Evolutionary conservation across 2,888 invertebrate genomes (phyloP).

Genomic region (Papilio elwesi): DNA sequence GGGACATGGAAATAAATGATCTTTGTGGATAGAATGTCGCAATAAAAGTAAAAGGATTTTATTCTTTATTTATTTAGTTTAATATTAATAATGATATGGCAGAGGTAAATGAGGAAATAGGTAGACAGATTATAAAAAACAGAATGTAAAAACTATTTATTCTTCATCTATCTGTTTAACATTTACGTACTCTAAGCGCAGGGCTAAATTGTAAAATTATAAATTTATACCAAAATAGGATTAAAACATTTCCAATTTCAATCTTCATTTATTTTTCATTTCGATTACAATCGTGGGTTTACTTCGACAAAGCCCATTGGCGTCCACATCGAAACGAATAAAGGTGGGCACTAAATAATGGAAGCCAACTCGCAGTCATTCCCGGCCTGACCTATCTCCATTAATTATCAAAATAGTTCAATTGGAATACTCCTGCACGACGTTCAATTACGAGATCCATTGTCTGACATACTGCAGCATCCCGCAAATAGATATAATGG

Average conservation of each 20-base stretch:
- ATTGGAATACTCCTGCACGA: conserved; percentile 35
- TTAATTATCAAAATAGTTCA: conserved; percentile 41
- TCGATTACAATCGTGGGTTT: conserved; percentile 17
- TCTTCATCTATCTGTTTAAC: no score
- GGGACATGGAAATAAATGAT: conserved; percentile 16
- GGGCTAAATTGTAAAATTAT: no score
- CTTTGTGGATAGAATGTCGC: conserved; percentile 10
- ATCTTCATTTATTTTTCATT: conserved; percentile 18
- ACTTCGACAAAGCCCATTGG: conserved; percentile 18
- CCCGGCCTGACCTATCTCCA: conserved; percentile 34
- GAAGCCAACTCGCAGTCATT: conserved; percentile 24
- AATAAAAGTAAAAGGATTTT: conserved; percentile 6
- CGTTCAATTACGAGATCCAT: conserved; percentile 33
- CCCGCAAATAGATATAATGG: conserved; percentile 8
- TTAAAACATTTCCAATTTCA: conserved; percentile 5
- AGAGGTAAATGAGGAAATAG: no score
- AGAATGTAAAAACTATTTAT: no score
- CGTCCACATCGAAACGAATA: conserved; percentile 20
- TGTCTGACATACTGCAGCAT: conserved; percentile 25
- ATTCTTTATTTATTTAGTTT: background rate
- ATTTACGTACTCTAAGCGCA: no score
- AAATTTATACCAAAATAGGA: background rate
- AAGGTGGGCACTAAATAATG: conserved; percentile 33
- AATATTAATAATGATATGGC: background rate
- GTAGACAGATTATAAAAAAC: no score